Conservation (phyloP, 2,797 vertebrate genomes). For the Phataginus tricuspis region DNA sequence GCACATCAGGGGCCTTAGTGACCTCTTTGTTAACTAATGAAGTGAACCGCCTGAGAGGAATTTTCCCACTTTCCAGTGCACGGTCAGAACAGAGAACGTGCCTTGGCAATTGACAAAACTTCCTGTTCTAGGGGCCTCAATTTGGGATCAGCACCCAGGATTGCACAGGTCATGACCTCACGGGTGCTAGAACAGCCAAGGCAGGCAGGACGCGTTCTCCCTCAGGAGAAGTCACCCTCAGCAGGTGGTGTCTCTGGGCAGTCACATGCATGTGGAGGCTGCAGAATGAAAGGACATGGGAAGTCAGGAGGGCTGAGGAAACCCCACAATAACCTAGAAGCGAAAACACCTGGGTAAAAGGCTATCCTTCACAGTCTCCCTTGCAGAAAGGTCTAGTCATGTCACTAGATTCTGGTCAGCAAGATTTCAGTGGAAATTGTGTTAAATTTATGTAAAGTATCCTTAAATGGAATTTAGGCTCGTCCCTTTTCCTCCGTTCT, state of each 20-base stretch:
- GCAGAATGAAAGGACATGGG: rapidly evolving
- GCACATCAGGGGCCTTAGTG: neutral
- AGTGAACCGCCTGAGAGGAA: neutral
- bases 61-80: neutral
- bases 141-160: neutral
- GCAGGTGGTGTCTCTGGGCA: neutral
- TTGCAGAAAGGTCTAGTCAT: neutral
- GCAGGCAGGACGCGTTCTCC: neutral
- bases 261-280: neutral
- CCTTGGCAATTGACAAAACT: neutral
- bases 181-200: rapidly evolving
- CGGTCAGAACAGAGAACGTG: neutral
- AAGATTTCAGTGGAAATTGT: neutral
- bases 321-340: neutral
- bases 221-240: neutral
- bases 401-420: neutral
- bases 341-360: neutral
- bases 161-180: neutral
- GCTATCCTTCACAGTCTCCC: neutral
- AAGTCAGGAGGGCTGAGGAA: neutral
- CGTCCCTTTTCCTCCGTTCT: neutral
- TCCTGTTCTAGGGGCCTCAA: neutral
- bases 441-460: neutral
- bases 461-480: neutral
- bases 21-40: neutral